phyloP scores from a whole-genome alignment of 2,888 invertebrate species.

The Sturmia bella region DNA sequence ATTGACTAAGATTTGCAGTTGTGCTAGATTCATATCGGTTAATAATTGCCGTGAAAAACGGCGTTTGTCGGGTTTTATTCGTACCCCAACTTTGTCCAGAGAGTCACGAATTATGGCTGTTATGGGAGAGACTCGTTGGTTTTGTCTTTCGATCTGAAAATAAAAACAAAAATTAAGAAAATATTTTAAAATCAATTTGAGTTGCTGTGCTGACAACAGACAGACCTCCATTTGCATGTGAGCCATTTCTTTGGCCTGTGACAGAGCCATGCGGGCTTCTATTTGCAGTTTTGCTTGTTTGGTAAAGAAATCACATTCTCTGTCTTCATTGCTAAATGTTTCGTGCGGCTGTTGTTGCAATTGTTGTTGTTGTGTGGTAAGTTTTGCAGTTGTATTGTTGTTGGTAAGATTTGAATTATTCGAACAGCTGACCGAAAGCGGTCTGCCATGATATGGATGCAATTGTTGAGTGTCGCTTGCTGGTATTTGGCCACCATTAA shows the following conservation, averaged over 20 bases:
- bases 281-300: conserved; percentile 91
- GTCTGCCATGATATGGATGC: conserved; percentile 75
- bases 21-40: conserved; percentile 96
- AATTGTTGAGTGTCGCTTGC: conserved; percentile 69
- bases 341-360: conserved; percentile 74
- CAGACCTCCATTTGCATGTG: conserved; percentile 93
- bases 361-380: conserved; percentile 70
- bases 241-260: conserved; percentile 95
- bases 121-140: conserved; percentile 89
- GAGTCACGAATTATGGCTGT: conserved; percentile 92
- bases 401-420: conserved; percentile 68
- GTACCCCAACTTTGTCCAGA: conserved; percentile 91
- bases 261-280: conserved; percentile 92
- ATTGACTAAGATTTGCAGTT: conserved; percentile 95
- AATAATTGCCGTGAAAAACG: conserved; percentile 92
- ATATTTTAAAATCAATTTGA: not conserved
- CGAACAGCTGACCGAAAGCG: conserved; percentile 75
- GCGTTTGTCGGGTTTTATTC: conserved; percentile 91
- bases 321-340: conserved; percentile 83
- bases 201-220: not conserved
- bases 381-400: conserved; percentile 67
- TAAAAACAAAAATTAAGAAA: conserved; percentile 30
- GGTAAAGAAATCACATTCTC: conserved; percentile 90
- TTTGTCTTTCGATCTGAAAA: conserved; percentile 85
- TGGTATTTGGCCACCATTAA: conserved; percentile 33